Base-by-base conservation (phyloP, 1,140 invertebrate genomes). In the Bombus vancouverensis region DNA sequence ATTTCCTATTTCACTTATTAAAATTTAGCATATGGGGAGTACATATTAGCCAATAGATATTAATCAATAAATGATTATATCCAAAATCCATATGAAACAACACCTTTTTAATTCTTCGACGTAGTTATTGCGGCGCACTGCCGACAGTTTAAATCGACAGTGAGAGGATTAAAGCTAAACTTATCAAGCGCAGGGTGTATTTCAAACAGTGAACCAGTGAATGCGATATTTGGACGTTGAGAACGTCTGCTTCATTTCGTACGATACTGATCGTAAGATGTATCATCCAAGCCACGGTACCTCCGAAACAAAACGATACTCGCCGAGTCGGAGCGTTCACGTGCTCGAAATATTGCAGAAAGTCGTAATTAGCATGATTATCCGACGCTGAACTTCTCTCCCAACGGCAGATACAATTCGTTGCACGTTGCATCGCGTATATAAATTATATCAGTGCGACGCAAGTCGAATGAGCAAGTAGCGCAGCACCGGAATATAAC, bases 301-400 rank as follows among this genome's bases (percentile, higher is more conserved):
- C 18, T 65, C 42, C n/a, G 25, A n/a, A 65, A 42, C 65, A 13
- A 22, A 13, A 22, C 47, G 32, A 37, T 25, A 66, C 73, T 68
- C 72, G 3, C 42, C 42, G 34, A 28, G 44, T 28, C 42, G 34
- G 47, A 28, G 71, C 28, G 32, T 79, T 71, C 82, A 84, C 82
- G 76, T 85, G 44, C 77, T 73, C 83, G 77, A 85, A 80, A 85
- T 85, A 79, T 85, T 34, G 68, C 83, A 65, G 68, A n/a, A 80
- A 85, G 83, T 85, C 53, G 66, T 85, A 85, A 85, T 80, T 85
- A 79, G 76, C 68, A 79, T 85, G 70, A 79, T 85, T 85, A 85
- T 80, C 77, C 68, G 57, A 39, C 53, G 53, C 18, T 72, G 68
- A 80, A 72, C n/a, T 85, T 72, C 28, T 47, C 18, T 42, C 1